Evolutionary conservation across 2,797 vertebrate species (phyloP).

Genomic region (Taenioides sp.): DNA sequence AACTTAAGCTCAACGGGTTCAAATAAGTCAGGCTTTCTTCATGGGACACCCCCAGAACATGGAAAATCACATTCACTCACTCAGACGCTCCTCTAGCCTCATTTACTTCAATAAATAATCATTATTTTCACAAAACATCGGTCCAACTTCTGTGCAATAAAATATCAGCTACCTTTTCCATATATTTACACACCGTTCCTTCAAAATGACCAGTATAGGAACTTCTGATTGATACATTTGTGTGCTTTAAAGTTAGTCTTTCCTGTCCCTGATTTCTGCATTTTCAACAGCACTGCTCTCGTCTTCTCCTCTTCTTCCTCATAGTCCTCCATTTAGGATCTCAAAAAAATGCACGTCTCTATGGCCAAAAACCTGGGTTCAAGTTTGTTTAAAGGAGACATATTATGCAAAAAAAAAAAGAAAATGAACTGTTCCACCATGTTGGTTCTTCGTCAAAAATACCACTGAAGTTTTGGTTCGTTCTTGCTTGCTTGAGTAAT

Average conservation of each 20-base stretch:
- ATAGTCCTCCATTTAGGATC: conserved; percentile 12
- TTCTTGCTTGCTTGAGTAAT: background rate
- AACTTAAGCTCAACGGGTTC: background rate
- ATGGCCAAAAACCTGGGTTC: conserved; percentile 66
- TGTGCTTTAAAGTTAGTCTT: conserved; percentile 73
- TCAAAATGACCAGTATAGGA: conserved; percentile 58
- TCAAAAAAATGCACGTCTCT: conserved; percentile 28
- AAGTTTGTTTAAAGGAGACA: conserved; percentile 31
- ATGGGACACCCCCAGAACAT: conserved; percentile 11
- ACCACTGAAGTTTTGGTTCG: background rate
- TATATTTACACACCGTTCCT: conserved; percentile 68
- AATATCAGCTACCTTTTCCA: conserved; percentile 71
- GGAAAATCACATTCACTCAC: conserved; percentile 67
- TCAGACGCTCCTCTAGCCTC: conserved; percentile 63
- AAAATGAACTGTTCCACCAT: background rate
- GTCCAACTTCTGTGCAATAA: conserved; percentile 73
- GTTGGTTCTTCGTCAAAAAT: background rate
- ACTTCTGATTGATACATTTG: conserved; percentile 65
- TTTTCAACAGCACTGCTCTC: conserved; percentile 52
- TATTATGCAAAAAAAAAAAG: background rate
- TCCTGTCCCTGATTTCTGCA: conserved; percentile 75
- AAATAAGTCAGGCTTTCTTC: background rate
- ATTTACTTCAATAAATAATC: conserved; percentile 77
- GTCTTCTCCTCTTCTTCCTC: conserved; percentile 19
- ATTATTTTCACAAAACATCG: conserved; percentile 66